Conservation (phyloP, 2,888 invertebrate species). For the Perizoma flavofasciatum region DNA sequence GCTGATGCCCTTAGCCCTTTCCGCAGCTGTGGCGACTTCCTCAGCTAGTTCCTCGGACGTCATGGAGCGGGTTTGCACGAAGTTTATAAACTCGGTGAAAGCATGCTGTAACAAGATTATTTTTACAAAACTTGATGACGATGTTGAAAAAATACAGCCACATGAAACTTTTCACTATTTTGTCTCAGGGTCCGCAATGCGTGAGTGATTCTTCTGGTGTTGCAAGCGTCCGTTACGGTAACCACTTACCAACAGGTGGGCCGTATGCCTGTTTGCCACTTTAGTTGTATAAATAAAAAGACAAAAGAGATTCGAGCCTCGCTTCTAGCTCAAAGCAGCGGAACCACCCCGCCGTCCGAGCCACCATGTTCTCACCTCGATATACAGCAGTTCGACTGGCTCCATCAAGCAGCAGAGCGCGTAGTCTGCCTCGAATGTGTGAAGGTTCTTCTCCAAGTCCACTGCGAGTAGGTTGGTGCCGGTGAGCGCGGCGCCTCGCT, state of each 20-base stretch:
- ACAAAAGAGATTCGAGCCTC: no score
- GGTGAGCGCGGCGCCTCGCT: slow-evolving; percentile 76
- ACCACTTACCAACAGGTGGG: no score
- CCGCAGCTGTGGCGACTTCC: slow-evolving; percentile 53
- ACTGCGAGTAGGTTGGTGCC: slow-evolving; percentile 88
- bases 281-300: no score
- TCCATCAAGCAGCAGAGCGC: slow-evolving; percentile 87
- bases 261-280: no score
- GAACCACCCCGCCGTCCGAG: no score
- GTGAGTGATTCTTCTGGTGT: no score
- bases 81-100: slow-evolving; percentile 87
- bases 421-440: slow-evolving; percentile 86
- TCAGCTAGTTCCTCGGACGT: slow-evolving; percentile 68
- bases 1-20: slow-evolving; percentile 65
- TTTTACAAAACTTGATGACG: not conserved
- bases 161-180: no score
- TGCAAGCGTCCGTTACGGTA: no score
- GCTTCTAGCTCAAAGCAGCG: no score
- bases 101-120: slow-evolving; percentile 82
- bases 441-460: slow-evolving; percentile 89
- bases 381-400: slow-evolving; percentile 59
- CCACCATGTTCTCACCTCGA: no score
- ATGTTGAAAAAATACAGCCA: no score
- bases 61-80: slow-evolving; percentile 85
- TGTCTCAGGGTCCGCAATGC: no score